Percentiles rank a stretch among this genome's conserved stretches.
Conservation (phyloP, 2,113 vertebrate species). For the Arenaria interpres region DNA sequence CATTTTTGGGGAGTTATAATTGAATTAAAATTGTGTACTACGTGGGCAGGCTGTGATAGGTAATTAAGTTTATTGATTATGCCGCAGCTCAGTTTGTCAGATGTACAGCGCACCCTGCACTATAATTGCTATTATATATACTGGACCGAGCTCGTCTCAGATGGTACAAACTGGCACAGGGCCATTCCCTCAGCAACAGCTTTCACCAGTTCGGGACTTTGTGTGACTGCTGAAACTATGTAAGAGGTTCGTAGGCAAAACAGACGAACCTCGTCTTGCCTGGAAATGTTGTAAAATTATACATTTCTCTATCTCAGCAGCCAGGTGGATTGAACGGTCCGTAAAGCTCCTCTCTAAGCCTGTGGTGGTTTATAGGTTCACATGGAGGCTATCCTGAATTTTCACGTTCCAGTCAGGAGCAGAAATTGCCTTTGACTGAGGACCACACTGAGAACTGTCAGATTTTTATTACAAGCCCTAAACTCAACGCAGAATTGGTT, state of each 20-base stretch:
- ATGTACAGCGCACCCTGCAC: neutral
- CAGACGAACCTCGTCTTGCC: neutral
- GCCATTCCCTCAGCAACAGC: neutral
- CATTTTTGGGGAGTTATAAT: slow-evolving; percentile 59
- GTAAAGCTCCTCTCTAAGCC: slow-evolving; percentile 1
- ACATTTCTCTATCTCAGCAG: neutral
- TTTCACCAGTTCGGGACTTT: neutral
- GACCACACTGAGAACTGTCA: neutral
- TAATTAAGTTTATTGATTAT: slow-evolving; percentile 73
- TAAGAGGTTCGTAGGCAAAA: neutral
- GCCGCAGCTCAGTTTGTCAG: slow-evolving; percentile 55
- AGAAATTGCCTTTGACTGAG: slow-evolving; percentile 12
- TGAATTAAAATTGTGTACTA: slow-evolving; percentile 68
- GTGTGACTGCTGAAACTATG: neutral
- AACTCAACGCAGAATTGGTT: neutral
- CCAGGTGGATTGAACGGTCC: neutral
- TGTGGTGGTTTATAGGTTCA: neutral
- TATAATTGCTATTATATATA: slow-evolving; percentile 28
- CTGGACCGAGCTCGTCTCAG: slow-evolving; percentile 3
- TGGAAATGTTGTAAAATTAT: slow-evolving; percentile 19
- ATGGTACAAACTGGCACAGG: slow-evolving; percentile 13
- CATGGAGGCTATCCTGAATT: neutral
- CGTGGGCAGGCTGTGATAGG: slow-evolving; percentile 59
- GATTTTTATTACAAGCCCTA: neutral
- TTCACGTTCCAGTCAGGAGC: neutral